Evolutionary conservation across 1,140 invertebrate genomes (phyloP).

Genomic region (Meloidogyne exigua): DNA sequence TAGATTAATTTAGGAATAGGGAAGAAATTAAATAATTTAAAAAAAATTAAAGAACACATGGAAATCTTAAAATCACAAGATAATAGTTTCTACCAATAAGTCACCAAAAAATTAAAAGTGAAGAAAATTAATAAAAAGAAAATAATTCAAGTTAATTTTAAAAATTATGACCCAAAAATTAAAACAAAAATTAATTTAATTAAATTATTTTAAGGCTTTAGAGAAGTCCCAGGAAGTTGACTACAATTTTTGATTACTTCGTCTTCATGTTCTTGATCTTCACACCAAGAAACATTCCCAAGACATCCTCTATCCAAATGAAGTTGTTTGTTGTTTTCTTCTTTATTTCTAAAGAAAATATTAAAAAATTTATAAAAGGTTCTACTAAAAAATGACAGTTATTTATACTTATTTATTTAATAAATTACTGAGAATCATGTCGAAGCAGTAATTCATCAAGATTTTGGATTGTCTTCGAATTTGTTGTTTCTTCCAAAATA

Average conservation of each 20-base stretch:
- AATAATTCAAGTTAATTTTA: too few species aligned
- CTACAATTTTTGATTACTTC: background rate
- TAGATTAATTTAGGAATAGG: too few species aligned
- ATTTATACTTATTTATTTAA: background rate
- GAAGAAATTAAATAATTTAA: too few species aligned
- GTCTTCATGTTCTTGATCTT: conserved; percentile 2
- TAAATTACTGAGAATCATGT: conserved; percentile 33
- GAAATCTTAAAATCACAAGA: too few species aligned
- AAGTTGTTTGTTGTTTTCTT: conserved; percentile 13
- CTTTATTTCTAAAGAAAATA: background rate
- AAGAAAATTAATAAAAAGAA: too few species aligned
- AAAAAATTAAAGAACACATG: too few species aligned
- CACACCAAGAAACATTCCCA: conserved; percentile 32
- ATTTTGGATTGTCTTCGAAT: conserved; percentile 27
- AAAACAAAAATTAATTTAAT: too few species aligned
- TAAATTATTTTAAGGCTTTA: background rate
- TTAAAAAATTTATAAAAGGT: background rate
- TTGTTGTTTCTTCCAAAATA: background rate
- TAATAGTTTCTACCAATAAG: too few species aligned
- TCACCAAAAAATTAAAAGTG: too few species aligned
- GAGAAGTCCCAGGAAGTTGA: background rate
- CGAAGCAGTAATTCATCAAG: conserved; percentile 39
- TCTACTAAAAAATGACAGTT: background rate
- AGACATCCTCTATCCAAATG: conserved; percentile 39
- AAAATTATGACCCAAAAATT: too few species aligned